phyloP scores from a whole-genome alignment of 2,797 vertebrate species.

The Thaleichthys pacificus region DNA sequence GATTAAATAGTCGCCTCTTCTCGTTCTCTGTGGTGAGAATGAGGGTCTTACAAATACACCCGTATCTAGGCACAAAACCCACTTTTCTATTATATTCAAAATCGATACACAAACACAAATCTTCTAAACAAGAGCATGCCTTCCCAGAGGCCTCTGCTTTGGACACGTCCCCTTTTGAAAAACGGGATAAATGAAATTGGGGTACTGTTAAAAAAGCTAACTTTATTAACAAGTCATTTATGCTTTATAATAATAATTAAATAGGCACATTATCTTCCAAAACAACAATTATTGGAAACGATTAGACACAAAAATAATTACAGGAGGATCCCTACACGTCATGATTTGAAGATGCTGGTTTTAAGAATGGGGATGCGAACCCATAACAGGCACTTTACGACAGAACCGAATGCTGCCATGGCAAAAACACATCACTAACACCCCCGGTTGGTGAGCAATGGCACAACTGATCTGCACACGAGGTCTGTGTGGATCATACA shows the following conservation, averaged over 20 bases:
- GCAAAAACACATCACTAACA: too few species aligned
- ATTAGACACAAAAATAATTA: constrained; percentile 49
- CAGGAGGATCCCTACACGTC: constrained; percentile 28
- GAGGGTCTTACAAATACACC: neutral
- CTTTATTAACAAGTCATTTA: constrained; percentile 61
- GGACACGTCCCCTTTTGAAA: constrained; percentile 38
- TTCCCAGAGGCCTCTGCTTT: constrained; percentile 8
- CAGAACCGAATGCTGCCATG: neutral
- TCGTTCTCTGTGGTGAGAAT: neutral
- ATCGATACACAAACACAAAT: constrained; percentile 6
- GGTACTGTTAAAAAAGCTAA: constrained; percentile 35
- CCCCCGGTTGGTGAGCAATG: neutral
- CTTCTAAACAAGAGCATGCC: constrained; percentile 25
- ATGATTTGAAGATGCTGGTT: constrained; percentile 22
- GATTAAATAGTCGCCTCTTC: constrained; percentile 15
- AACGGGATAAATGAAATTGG: constrained; percentile 50
- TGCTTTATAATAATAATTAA: constrained; percentile 59
- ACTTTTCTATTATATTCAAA: constrained; percentile 1
- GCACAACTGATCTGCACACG: neutral
- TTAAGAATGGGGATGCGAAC: constrained; percentile 21
- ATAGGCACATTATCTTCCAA: constrained; percentile 54
- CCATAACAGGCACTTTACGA: neutral
- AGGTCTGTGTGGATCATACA: neutral
- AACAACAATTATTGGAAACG: constrained; percentile 32
- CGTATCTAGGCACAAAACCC: neutral